These are phyloP conservation scores for Petrocephalus schoutedeni DNA, from an alignment of 2,797 vertebrate genomes.

Conservation along the genomic window DNA sequence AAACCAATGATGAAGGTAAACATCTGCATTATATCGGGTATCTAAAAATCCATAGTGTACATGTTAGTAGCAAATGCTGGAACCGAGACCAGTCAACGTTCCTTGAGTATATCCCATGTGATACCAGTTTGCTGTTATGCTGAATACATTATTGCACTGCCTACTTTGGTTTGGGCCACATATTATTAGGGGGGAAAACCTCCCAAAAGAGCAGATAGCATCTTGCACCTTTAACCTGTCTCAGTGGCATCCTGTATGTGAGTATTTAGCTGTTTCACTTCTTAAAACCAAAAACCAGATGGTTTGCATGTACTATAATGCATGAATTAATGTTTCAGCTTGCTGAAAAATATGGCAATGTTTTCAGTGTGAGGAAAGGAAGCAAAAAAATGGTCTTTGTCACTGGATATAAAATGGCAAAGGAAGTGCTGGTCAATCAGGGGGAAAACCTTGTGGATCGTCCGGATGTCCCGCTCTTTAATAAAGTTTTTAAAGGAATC, in stretches of 20 bases:
- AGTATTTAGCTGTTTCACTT: background rate
- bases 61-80: background rate
- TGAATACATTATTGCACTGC: background rate
- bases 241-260: background rate
- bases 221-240: background rate
- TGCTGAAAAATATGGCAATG: conserved; percentile 24
- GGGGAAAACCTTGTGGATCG: conserved; percentile 32
- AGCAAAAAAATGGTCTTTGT: conserved; percentile 23
- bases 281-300: background rate
- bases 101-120: background rate
- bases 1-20: conserved; percentile 16
- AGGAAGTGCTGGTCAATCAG: conserved; percentile 26
- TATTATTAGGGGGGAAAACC: background rate
- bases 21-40: background rate
- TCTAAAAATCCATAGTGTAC: background rate
- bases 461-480: conserved; percentile 27
- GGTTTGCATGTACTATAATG: background rate
- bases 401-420: conserved; percentile 29
- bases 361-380: conserved; percentile 28
- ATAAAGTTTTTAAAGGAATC: conserved; percentile 9
- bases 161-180: background rate
- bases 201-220: background rate
- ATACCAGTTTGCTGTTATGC: background rate
- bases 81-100: background rate
- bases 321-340: conserved; percentile 20